A percentile compares a stretch with the other conserved stretches of the same genome.
Evolutionary conservation across 2,888 invertebrate genomes (phyloP).

Genomic region (Beris morrisii): DNA sequence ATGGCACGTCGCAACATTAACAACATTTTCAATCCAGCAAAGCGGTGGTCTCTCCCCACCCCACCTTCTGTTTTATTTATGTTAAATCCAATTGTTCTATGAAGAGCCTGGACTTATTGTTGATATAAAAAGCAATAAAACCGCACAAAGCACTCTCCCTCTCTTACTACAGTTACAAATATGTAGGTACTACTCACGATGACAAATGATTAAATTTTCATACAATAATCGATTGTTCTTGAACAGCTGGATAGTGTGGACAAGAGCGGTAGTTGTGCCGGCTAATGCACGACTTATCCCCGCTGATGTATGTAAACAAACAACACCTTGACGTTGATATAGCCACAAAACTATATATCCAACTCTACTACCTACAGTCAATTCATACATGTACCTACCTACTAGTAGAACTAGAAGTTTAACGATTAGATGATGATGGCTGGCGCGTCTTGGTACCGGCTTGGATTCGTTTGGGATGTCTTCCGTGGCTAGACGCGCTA

Average conservation of each 20-base stretch:
- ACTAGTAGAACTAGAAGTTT: background rate
- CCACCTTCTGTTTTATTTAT: conserved; percentile 17
- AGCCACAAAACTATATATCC: background rate
- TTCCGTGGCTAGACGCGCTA: conserved; percentile 11
- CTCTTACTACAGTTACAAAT: conserved; percentile 10
- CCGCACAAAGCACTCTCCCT: background rate
- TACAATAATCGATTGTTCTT: conserved; percentile 36
- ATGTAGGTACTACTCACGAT: conserved; percentile 18
- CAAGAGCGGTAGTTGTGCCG: background rate
- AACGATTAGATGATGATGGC: conserved; percentile 1
- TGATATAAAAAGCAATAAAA: conserved; percentile 3
- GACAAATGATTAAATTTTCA: conserved; percentile 36
- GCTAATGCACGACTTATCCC: conserved; percentile 22
- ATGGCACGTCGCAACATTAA: conserved; percentile 4
- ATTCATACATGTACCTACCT: background rate
- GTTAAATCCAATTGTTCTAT: conserved; percentile 26
- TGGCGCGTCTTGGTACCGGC: background rate
- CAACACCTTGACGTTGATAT: conserved; percentile 35
- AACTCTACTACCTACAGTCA: background rate
- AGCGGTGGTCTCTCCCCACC: conserved; percentile 20
- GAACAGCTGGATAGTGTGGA: conserved; percentile 19
- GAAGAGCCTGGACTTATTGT: conserved; percentile 5
- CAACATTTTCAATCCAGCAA: conserved; percentile 11
- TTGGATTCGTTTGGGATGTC: conserved; percentile 17
- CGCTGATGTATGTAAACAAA: conserved; percentile 35